phyloP scores from a whole-genome alignment of 2,113 vertebrate genomes.

The Mastomys natalensis region DNA sequence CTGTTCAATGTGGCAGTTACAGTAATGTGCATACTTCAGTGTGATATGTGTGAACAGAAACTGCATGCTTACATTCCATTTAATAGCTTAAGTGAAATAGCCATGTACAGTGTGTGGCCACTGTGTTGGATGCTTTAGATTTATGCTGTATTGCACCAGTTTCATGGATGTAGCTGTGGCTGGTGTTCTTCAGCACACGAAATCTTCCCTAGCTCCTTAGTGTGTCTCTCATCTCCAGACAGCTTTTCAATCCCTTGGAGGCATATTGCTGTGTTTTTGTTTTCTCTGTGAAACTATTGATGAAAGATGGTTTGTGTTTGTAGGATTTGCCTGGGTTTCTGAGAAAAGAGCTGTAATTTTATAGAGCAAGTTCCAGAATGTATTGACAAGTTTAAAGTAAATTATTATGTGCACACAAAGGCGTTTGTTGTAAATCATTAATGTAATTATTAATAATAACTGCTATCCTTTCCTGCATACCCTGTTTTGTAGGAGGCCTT shows the following conservation, averaged over 20 bases:
- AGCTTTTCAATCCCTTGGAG: neutral
- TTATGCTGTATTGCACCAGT: neutral
- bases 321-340: conserved; percentile 27
- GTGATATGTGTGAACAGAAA: too few species aligned
- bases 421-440: conserved; percentile 36
- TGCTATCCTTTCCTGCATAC: neutral
- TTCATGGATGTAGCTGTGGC: neutral
- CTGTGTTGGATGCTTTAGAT: too few species aligned
- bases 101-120: neutral
- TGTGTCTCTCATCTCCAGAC: neutral
- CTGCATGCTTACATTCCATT: neutral
- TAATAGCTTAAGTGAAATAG: neutral
- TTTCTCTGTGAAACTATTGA: neutral
- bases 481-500: neutral
- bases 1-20: neutral
- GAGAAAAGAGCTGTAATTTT: conserved; percentile 47
- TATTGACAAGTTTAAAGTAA: neutral
- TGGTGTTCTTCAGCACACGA: neutral
- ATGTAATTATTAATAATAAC: conserved; percentile 29
- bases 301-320: neutral
- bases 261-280: neutral
- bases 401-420: neutral
- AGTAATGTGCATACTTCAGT: neutral
- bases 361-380: conserved; percentile 3
- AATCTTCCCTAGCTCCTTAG: neutral